Percentiles rank a stretch among this genome's conserved stretches.
phyloP scores from a whole-genome alignment of 2,888 invertebrate genomes.

The Limnephilus rhombicus region DNA sequence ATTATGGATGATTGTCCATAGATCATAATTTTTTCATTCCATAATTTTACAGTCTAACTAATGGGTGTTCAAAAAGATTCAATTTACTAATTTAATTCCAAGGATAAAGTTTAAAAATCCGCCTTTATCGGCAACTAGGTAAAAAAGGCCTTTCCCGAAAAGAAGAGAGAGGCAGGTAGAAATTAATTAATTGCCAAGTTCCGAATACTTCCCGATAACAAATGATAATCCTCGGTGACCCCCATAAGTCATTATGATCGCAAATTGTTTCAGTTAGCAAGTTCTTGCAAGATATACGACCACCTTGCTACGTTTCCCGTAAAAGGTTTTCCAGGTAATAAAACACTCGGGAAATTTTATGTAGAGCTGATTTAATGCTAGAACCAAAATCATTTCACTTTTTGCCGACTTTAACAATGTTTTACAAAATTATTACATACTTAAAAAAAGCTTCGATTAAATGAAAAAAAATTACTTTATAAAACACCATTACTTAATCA shows the following conservation, averaged over 20 bases:
- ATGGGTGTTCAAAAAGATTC: not conserved
- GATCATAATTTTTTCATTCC: not conserved
- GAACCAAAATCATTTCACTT: not conserved
- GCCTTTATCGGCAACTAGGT: not conserved
- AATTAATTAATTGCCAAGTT: slow-evolving; percentile 20
- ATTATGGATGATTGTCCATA: not conserved
- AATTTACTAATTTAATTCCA: not conserved
- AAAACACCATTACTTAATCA: too few species aligned
- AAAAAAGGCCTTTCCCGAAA: not conserved
- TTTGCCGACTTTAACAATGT: not conserved
- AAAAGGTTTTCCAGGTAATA: not conserved
- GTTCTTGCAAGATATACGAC: slow-evolving; percentile 19
- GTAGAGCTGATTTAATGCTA: not conserved
- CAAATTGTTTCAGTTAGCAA: slow-evolving; percentile 40
- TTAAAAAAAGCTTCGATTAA: too few species aligned
- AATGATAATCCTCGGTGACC: slow-evolving; percentile 36
- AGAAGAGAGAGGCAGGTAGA: not conserved
- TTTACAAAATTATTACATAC: not conserved
- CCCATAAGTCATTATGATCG: not conserved
- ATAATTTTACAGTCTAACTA: not conserved
- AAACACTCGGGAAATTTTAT: not conserved
- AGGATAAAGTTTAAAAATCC: not conserved
- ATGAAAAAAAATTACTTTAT: too few species aligned
- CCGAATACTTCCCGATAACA: slow-evolving; percentile 33
- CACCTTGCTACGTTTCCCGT: not conserved